These are phyloP conservation scores for Colistium nudipinnis DNA, from an alignment of 2,113 vertebrate species.

Conservation along the genomic window DNA sequence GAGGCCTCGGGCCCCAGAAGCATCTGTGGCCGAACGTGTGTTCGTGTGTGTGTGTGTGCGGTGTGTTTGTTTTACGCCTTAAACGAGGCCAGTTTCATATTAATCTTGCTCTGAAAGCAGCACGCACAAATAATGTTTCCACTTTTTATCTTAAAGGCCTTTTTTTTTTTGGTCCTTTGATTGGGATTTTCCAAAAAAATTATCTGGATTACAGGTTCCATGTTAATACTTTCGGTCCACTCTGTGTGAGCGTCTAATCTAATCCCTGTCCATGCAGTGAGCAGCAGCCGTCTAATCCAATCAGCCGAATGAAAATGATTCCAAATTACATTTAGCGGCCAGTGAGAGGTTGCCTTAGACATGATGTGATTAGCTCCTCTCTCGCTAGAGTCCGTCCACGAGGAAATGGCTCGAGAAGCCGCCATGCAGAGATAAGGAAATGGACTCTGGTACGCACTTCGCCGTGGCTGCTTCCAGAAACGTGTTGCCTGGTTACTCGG, in stretches of 20 bases:
- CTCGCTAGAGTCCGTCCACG: constrained; percentile 53
- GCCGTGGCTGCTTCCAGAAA: constrained; percentile 30
- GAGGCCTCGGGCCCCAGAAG: constrained; percentile 41
- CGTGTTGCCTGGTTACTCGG: constrained; percentile 13
- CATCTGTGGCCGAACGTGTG: constrained; percentile 37
- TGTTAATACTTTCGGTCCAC: constrained; percentile 40
- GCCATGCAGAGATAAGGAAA: constrained; percentile 73
- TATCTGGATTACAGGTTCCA: constrained; percentile 10
- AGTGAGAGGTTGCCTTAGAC: constrained; percentile 73
- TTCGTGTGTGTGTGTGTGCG: not conserved
- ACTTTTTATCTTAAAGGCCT: not conserved
- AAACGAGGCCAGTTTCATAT: constrained; percentile 13
- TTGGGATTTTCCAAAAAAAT: not conserved
- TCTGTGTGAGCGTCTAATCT: constrained; percentile 42
- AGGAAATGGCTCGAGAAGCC: constrained; percentile 75
- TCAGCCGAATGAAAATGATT: constrained; percentile 75
- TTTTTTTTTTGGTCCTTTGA: too few species aligned
- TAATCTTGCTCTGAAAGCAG: not conserved
- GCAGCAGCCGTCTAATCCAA: constrained; percentile 75
- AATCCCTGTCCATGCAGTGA: constrained; percentile 51
- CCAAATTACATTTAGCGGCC: constrained; percentile 79
- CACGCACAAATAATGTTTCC: not conserved
- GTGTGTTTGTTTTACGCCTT: constrained; percentile 2
- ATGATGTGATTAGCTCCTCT: constrained; percentile 79
- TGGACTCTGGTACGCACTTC: constrained; percentile 60